A percentile compares a stretch with the other conserved stretches of the same genome.
These are phyloP conservation scores for Volucella inanis DNA, from an alignment of 2,888 invertebrate genomes.

Conservation along the genomic window DNA sequence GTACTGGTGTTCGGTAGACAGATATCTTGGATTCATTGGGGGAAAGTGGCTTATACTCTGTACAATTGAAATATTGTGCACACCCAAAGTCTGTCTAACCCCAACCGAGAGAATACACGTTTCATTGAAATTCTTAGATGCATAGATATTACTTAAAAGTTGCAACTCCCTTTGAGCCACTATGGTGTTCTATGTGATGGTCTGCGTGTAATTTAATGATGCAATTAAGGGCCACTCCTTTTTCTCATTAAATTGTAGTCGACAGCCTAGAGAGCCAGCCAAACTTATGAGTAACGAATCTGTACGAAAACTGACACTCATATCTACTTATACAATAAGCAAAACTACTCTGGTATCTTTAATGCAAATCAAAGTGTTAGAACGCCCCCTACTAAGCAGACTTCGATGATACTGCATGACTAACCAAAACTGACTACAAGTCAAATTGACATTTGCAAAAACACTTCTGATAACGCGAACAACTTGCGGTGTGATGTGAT, in stretches of 20 bases:
- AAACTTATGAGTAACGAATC: constrained; percentile 48
- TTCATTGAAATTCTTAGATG: background rate
- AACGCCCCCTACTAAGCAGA: constrained; percentile 44
- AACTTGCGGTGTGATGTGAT: constrained; percentile 34
- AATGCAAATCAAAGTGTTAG: constrained; percentile 48
- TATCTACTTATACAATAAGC: background rate
- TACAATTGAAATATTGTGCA: constrained; percentile 69
- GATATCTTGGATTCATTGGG: background rate
- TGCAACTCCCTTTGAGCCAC: constrained; percentile 35
- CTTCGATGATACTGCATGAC: background rate
- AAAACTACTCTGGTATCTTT: background rate
- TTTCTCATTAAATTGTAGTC: constrained; percentile 61
- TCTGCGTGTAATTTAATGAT: constrained; percentile 67
- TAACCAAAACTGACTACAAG: constrained; percentile 43
- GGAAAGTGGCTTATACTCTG: background rate
- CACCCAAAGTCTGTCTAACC: constrained; percentile 61
- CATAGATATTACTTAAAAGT: background rate
- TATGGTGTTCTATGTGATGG: constrained; percentile 14
- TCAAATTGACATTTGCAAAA: constrained; percentile 48
- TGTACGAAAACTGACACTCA: background rate
- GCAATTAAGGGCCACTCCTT: constrained; percentile 72
- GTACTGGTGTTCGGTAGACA: no score
- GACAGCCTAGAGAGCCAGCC: constrained; percentile 23
- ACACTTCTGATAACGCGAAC: constrained; percentile 32
- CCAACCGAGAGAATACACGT: constrained; percentile 17